These are phyloP conservation scores for Samia ricini DNA, from an alignment of 1,140 invertebrate species.

Conservation along the genomic window DNA sequence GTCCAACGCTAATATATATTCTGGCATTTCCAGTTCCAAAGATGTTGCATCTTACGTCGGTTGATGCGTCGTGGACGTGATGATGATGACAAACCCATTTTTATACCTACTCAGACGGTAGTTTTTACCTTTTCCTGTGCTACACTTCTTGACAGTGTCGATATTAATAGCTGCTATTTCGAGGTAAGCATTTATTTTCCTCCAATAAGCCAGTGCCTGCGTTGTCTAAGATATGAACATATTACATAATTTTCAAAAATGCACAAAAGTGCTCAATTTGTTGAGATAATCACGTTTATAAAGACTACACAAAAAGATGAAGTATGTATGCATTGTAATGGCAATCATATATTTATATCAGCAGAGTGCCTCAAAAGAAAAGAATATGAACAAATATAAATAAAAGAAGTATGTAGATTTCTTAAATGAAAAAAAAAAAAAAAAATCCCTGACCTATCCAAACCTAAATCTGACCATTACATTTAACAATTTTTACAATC, in stretches of 20 bases:
- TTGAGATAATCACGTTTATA: constrained; percentile 20
- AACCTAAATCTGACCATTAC: neutral
- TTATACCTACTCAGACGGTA: constrained; percentile 3
- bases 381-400: constrained; percentile 18
- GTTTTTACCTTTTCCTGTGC: constrained; percentile 23
- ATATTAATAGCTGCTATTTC: constrained; percentile 25
- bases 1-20: constrained; percentile 6
- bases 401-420: constrained; percentile 13
- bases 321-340: constrained; percentile 21
- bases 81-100: neutral
- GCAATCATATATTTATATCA: constrained; percentile 25
- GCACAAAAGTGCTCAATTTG: constrained; percentile 27
- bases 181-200: constrained; percentile 26
- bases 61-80: constrained; percentile 20
- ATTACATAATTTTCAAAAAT: constrained; percentile 33
- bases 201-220: constrained; percentile 33
- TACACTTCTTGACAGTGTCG: constrained; percentile 17
- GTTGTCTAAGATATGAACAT: constrained; percentile 27
- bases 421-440: constrained; percentile 14
- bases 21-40: constrained; percentile 11
- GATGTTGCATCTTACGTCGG: constrained; percentile 17
- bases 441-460: constrained; percentile 4
- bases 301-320: constrained; percentile 17
- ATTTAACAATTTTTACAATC: neutral
- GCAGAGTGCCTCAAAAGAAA: constrained; percentile 15